Base-by-base conservation (phyloP, 2,113 vertebrate species). In the Thomomys bottae region DNA sequence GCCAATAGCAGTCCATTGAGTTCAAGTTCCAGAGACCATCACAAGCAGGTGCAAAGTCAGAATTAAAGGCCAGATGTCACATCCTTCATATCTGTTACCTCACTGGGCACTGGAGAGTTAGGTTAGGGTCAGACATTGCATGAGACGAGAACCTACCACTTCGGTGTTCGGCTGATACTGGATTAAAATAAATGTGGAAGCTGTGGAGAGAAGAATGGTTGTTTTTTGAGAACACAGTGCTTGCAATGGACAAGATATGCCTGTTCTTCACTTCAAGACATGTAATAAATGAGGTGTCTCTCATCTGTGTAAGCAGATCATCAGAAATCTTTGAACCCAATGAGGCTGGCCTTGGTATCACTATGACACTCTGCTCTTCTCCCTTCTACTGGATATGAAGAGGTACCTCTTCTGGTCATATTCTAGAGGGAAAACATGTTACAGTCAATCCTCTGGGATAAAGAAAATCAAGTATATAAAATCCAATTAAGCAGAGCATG, bases 21-120 rank as follows among this genome's bases (percentile, higher is more conserved):
- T 91, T 68, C 87, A 61, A 70, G 66, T 95, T 93, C 82, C 91
- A 73, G 79, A 68, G 34, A 89, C 36, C 40, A 80, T 91, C 34
- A 76, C 7, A 59, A 94, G 38, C 77, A 40, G 45, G 36, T 54
- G 1, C 15, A 36, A 71, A 89, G 75, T 88, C 86, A 87, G 77
- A 88, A 84, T 57, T 77, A 49, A 91, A 84, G 94, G 92, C 73
- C 3, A 30, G 90, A 59, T 38, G 64, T 78, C 15, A 68, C 45
- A 40, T 1, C 5, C 84, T 94, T 92, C 45, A 64, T 40, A 67
- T 94, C 83, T 93, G 82, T 93, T 84, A 73, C 90, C n/a, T 20
- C 57, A 49, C 59, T 87, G 82, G 83, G 83, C 94, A 88, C 87
- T 90, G 61, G 87, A n/a, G 42, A 89, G 57, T 59, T 2, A 20